Evolutionary conservation across 2,888 invertebrate genomes (phyloP), one percentile per base, ranked within the genome.

Genomic region (Imbricaverruca yamaguchii): DNA sequence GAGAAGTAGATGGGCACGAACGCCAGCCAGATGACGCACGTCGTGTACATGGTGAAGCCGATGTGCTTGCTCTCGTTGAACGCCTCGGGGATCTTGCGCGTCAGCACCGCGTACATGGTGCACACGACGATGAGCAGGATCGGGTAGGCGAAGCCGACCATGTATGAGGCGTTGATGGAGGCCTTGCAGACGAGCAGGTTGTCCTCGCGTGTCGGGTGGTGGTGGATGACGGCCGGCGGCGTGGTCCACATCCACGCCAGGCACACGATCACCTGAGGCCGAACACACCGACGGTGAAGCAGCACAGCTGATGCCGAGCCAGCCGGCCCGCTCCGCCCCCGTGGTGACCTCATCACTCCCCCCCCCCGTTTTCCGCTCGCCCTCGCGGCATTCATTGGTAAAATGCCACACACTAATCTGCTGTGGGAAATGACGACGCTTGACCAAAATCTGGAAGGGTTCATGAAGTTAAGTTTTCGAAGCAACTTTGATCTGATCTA

Each of bases 11-110:
- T 91, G 11, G 98, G 97, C 82, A 98, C 95, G 88, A 98, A 98
- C 53, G 98, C 98, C 84, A 97, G 89, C 98, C 98, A 98, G 86
- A 98, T 97, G 84, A 97, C 94, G 87, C 97, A 96, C 59, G 97
- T 98, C 78, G 97, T 97, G 89, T 97, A 99, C 98, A 99, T 98
- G 55, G 98, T 97, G 89, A 99, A 98, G 91, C 98, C 97, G 85
- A 97, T 97, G 89, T 97, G 96, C 89, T 97, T 97, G 85, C 96
- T 96, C 89, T 97, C 98, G 88, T 99, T 98, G 88, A 98, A 99
- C 69, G 97, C 97, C 87, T 98, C 98, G 0, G 98, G 98, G 83
- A 98, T 94, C 89, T 98, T 98, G 84, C 98, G 90, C 0, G 97
- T 97, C 80, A 96, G 91, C 0, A 97, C 92, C 0, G 98, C 98